Evolutionary conservation across 2,888 invertebrate genomes (phyloP).

Genomic region (Gandaritis pyraliata): DNA sequence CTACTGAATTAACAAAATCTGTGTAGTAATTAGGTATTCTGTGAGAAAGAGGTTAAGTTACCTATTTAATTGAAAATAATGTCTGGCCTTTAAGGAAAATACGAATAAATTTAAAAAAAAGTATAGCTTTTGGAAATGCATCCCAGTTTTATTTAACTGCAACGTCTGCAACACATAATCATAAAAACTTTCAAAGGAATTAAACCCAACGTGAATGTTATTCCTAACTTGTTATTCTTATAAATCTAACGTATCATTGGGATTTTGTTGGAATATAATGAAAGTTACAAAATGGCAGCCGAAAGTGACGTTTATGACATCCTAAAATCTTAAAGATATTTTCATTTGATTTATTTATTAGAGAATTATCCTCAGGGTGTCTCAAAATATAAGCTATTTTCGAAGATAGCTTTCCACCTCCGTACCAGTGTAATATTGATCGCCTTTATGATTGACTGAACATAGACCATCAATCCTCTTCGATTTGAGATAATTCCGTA

Average conservation of each 20-base stretch:
- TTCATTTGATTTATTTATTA: too few species aligned
- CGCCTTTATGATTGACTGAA: slow-evolving; percentile 46
- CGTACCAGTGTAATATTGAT: slow-evolving; percentile 6
- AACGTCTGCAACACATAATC: not conserved
- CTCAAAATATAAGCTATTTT: not conserved
- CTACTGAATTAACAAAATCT: not conserved
- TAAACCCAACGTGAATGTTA: not conserved
- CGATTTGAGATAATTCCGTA: slow-evolving; percentile 63
- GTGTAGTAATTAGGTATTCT: too few species aligned
- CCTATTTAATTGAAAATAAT: too few species aligned
- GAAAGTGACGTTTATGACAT: too few species aligned
- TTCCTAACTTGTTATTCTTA: slow-evolving; percentile 3
- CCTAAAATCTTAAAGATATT: too few species aligned
- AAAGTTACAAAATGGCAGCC: too few species aligned
- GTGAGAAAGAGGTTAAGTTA: too few species aligned
- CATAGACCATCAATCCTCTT: slow-evolving; percentile 62
- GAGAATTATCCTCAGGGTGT: too few species aligned
- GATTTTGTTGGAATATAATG: too few species aligned
- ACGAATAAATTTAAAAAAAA: not conserved
- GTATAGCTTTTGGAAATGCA: not conserved
- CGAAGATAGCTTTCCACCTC: not conserved
- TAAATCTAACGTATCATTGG: not conserved
- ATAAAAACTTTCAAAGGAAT: slow-evolving; percentile 1
- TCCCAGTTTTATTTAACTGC: slow-evolving; percentile 2
- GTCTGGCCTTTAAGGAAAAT: too few species aligned